These are phyloP conservation scores for Porites cylindrica DNA, from an alignment of 92 coral and sea anemone genomes.

Conservation along the genomic window DNA sequence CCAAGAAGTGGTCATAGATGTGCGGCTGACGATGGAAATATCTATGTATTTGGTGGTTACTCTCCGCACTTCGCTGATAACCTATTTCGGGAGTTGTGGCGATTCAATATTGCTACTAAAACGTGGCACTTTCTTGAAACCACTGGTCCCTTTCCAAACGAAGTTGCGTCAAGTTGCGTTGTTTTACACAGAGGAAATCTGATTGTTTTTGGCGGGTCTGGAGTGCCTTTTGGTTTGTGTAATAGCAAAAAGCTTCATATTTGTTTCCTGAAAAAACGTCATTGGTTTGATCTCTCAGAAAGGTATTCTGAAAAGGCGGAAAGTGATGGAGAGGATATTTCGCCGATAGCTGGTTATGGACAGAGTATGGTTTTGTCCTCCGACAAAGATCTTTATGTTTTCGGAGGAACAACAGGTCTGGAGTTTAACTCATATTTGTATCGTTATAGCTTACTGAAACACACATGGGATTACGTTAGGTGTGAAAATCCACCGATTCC, in stretches of 20 bases:
- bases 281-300: conserved; percentile 71
- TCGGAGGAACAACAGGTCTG: conserved; percentile 94
- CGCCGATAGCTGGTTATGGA: conserved; percentile 94
- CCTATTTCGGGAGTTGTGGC: conserved; percentile 92
- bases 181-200: conserved; percentile 76
- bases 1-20: conserved; percentile 99
- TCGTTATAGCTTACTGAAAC: conserved; percentile 67
- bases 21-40: conserved; percentile 80
- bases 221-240: conserved; percentile 91
- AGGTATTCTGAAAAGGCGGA: conserved; percentile 42
- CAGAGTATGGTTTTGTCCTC: conserved; percentile 91
- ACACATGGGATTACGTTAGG: conserved; percentile 76
- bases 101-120: conserved; percentile 74
- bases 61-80: conserved; percentile 71
- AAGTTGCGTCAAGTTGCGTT: conserved; percentile 93
- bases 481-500: conserved; percentile 68
- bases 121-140: conserved; percentile 75
- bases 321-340: conserved; percentile 24
- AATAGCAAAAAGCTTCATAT: conserved; percentile 89
- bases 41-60: conserved; percentile 95
- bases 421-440: conserved; percentile 80
- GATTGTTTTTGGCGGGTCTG: conserved; percentile 97
- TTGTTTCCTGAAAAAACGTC: conserved; percentile 62
- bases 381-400: conserved; percentile 86
- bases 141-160: conserved; percentile 78